Evolutionary conservation across 2,113 vertebrate genomes (phyloP).

Genomic region (Connochaetes taurinus): DNA sequence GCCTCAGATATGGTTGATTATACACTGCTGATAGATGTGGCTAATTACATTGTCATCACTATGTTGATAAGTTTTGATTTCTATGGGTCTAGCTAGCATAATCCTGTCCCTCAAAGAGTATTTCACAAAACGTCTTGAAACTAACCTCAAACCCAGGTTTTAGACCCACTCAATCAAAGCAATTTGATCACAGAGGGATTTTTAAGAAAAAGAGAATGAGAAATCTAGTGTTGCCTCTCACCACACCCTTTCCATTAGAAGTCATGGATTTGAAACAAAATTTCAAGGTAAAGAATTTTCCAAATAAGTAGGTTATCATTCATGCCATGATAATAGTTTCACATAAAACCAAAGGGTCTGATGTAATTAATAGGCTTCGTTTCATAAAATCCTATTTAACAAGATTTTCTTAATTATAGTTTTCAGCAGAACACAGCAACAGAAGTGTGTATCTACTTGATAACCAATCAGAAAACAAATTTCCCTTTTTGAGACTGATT

Average conservation of each 20-base stretch:
- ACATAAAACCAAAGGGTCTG: slow-evolving; percentile 5
- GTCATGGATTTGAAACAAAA: neutral
- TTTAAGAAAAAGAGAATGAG: slow-evolving; percentile 18
- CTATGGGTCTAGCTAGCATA: neutral
- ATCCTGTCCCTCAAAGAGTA: slow-evolving; percentile 21
- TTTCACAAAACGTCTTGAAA: slow-evolving; percentile 33
- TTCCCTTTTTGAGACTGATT: neutral
- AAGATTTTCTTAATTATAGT: slow-evolving; percentile 35
- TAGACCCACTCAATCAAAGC: neutral
- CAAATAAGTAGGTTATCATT: slow-evolving; percentile 24
- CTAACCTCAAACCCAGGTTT: neutral
- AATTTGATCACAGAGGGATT: neutral
- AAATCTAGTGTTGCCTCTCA: neutral
- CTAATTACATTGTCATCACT: slow-evolving; percentile 47
- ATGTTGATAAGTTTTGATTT: neutral
- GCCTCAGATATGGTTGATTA: slow-evolving; percentile 3
- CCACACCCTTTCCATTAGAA: neutral
- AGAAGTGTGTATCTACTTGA: slow-evolving; percentile 30
- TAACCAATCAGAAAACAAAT: slow-evolving; percentile 34
- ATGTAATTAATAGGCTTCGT: slow-evolving; percentile 1
- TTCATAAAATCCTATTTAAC: slow-evolving; percentile 46
- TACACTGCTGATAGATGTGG: slow-evolving; percentile 7
- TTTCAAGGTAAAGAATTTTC: neutral
- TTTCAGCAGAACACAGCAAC: slow-evolving; percentile 17
- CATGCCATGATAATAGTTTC: neutral